Evolutionary conservation across 2,888 invertebrate species (phyloP).

Genomic region (Caenorhabditis sinica): DNA sequence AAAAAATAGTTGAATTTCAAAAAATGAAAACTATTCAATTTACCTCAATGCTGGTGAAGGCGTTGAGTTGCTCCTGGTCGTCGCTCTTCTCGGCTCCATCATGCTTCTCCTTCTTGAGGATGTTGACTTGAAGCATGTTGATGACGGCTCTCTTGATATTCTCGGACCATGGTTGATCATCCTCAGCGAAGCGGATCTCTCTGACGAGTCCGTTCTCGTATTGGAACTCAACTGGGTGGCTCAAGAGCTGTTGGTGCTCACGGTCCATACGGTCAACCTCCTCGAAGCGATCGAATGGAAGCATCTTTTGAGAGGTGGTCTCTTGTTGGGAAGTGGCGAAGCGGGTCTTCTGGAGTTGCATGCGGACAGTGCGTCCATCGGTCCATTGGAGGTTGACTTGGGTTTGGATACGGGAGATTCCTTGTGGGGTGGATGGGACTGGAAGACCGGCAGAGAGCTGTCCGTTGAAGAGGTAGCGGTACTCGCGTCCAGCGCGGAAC

Average conservation of each 20-base stretch:
- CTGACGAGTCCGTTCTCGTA: slow-evolving; percentile 72
- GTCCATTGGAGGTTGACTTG: slow-evolving; percentile 73
- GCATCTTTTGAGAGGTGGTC: slow-evolving; percentile 58
- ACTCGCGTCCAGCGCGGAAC: slow-evolving; percentile 72
- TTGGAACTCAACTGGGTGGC: slow-evolving; percentile 67
- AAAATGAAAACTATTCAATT: not conserved
- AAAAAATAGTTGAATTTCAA: not conserved
- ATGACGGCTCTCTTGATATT: slow-evolving; percentile 82
- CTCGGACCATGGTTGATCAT: slow-evolving; percentile 77
- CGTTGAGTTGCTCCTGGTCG: slow-evolving; percentile 53
- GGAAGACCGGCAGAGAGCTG: slow-evolving; percentile 78
- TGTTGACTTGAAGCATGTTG: slow-evolving; percentile 79
- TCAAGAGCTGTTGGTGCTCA: slow-evolving; percentile 64
- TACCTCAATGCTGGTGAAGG: slow-evolving; percentile 66
- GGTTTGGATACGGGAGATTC: slow-evolving; percentile 75
- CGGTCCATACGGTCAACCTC: slow-evolving; percentile 45
- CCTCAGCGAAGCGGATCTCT: slow-evolving; percentile 70
- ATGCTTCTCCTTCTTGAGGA: slow-evolving; percentile 67
- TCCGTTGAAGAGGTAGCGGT: slow-evolving; percentile 71
- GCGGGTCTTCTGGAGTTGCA: slow-evolving; percentile 69
- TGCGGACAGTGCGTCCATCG: slow-evolving; percentile 66
- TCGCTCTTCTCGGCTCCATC: slow-evolving; percentile 54
- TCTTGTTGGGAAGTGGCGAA: slow-evolving; percentile 71
- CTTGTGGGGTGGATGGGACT: slow-evolving; percentile 73
- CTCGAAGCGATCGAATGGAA: slow-evolving; percentile 67